Evolutionary conservation across 2,113 vertebrate genomes (phyloP).

Genomic region (Prionailurus bengalensis): DNA sequence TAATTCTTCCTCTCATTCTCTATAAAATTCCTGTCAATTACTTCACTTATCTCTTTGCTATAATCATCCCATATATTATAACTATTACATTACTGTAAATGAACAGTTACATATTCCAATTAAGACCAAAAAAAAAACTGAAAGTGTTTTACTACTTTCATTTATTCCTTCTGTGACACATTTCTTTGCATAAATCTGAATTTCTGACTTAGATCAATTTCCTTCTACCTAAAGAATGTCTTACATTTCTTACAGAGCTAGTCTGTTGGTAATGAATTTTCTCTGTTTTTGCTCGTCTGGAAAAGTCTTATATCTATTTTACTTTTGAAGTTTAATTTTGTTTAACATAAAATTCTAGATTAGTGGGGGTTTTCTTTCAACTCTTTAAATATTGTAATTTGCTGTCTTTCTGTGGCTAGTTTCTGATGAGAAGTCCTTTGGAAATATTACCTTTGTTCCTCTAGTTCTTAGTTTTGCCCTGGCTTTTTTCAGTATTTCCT

Average conservation of each 20-base stretch:
- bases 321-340: conserved; percentile 39
- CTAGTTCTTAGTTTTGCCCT: neutral
- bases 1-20: neutral
- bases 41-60: neutral
- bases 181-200: neutral
- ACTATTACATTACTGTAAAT: neutral
- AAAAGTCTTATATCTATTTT: neutral
- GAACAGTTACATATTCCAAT: neutral
- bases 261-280: neutral
- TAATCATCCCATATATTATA: neutral
- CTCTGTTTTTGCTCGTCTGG: neutral
- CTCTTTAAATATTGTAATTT: neutral
- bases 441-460: neutral
- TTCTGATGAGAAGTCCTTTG: neutral
- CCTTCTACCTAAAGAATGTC: neutral
- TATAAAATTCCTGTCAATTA: neutral
- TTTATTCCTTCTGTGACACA: neutral
- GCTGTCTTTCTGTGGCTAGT: neutral
- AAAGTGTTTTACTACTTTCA: neutral
- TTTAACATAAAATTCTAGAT: neutral
- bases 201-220: neutral
- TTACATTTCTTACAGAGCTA: neutral
- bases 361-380: neutral
- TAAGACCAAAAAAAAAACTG: neutral
- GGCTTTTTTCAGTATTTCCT: neutral